These are phyloP conservation scores for Pangasius mekongensis DNA, from an alignment of 2,797 vertebrate genomes.

Conservation along the genomic window DNA sequence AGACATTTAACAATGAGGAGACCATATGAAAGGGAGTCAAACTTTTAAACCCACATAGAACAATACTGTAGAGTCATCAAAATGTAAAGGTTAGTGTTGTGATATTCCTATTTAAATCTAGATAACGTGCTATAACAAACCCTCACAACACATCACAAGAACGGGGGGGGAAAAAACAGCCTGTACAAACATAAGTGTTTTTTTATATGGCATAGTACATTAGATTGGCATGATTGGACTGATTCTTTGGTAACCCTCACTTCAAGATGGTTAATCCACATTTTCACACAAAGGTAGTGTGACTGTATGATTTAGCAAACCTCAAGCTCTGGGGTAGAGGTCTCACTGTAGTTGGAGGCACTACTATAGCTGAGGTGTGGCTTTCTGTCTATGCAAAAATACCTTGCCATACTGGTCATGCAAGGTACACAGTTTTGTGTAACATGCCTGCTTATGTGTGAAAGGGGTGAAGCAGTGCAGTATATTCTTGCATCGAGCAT, in stretches of 20 bases:
- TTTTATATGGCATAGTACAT: background rate
- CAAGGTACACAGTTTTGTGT: conserved; percentile 15
- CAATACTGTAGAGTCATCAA: background rate
- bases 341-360: background rate
- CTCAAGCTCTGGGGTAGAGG: too few species aligned
- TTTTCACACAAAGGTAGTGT: background rate
- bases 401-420: conserved; percentile 28
- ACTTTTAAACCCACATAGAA: background rate
- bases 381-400: conserved; percentile 24
- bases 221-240: background rate
- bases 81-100: background rate
- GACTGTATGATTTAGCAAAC: background rate
- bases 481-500: background rate
- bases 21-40: background rate
- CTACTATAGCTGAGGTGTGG: conserved; percentile 13
- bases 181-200: background rate
- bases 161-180: background rate
- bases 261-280: background rate
- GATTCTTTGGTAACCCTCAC: background rate
- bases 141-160: background rate
- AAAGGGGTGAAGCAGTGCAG: background rate
- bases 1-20: background rate
- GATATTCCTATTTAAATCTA: background rate
- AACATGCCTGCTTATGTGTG: conserved; percentile 1
- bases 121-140: background rate